Evolutionary conservation across 1,140 invertebrate species (phyloP).

Genomic region (Thaumatotibia leucotreta): DNA sequence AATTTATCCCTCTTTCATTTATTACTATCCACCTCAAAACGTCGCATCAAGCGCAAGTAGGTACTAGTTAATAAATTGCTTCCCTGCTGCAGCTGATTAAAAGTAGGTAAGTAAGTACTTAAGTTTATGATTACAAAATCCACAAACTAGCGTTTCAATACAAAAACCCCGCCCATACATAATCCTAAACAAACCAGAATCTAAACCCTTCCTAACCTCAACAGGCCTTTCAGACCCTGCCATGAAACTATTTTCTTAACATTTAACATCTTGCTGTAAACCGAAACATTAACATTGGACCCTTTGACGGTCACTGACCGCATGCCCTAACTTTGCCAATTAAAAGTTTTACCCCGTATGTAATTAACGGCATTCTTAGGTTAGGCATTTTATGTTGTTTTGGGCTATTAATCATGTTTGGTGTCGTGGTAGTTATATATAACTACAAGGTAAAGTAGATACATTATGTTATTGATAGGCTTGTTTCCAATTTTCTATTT

Average conservation of each 20-base stretch:
- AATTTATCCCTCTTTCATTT: too few species aligned
- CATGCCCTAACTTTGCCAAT: background rate
- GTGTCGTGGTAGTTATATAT: too few species aligned
- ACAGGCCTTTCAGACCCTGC: background rate
- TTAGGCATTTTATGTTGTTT: background rate
- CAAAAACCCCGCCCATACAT: too few species aligned
- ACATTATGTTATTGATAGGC: too few species aligned
- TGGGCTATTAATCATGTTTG: background rate
- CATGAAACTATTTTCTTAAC: constrained; percentile 13
- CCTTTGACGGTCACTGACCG: background rate
- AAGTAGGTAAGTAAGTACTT: too few species aligned
- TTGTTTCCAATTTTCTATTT: too few species aligned
- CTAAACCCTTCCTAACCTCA: background rate
- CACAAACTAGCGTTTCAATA: background rate
- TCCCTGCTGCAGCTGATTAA: too few species aligned
- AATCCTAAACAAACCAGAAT: background rate
- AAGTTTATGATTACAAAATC: too few species aligned
- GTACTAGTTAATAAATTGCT: too few species aligned
- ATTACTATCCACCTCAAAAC: too few species aligned
- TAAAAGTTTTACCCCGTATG: background rate
- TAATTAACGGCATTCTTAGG: background rate
- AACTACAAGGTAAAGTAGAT: too few species aligned
- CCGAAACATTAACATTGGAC: background rate
- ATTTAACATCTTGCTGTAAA: background rate
- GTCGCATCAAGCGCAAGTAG: too few species aligned